Conservation (phyloP, 2,797 vertebrate species). For the Sardinella longiceps region DNA sequence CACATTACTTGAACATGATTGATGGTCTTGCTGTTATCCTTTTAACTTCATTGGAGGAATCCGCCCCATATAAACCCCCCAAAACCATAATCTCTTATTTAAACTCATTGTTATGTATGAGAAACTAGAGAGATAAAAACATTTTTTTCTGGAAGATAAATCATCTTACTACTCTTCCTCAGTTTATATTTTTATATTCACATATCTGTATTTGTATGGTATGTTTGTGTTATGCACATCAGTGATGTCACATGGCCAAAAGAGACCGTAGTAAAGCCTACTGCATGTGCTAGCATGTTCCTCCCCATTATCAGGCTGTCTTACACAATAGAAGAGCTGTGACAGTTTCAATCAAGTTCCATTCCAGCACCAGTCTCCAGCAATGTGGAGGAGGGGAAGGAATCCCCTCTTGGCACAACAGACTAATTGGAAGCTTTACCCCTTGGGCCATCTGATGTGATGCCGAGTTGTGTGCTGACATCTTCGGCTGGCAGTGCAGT, state of each 20-base stretch:
- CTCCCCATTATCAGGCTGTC: background rate
- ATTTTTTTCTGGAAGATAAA: no score
- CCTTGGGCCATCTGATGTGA: constrained; percentile 12
- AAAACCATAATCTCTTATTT: no score
- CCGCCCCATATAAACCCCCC: no score
- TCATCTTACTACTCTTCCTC: no score
- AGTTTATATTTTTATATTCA: no score
- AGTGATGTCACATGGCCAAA: background rate
- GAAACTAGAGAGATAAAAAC: no score
- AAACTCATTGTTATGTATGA: no score
- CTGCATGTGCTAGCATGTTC: background rate
- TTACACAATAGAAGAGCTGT: background rate
- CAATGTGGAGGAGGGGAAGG: background rate
- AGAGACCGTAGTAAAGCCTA: background rate
- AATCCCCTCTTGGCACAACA: background rate
- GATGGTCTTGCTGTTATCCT: no score
- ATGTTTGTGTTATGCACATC: no score
- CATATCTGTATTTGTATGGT: no score
- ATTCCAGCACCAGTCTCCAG: background rate
- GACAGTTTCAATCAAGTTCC: background rate
- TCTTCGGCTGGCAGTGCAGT: background rate
- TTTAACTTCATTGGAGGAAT: no score
- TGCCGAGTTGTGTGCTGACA: background rate
- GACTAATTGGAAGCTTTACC: constrained; percentile 10
- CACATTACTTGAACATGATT: no score